Base-by-base conservation (phyloP, 64 coral and sea anemone genomes). In the Porites australiensis region DNA sequence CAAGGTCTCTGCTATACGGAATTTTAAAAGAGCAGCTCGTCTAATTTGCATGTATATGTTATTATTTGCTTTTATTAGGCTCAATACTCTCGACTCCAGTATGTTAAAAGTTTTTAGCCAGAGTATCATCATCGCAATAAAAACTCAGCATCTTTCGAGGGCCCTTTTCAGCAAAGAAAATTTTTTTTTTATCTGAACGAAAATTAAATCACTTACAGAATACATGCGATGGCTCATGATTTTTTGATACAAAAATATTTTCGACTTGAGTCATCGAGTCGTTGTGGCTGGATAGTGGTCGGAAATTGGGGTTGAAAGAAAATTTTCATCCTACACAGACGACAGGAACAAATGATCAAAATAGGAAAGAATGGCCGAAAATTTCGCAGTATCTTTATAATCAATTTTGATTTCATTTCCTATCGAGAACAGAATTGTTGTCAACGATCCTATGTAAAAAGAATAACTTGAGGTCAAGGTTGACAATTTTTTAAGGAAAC, bases 11-110 rank as follows among this genome's bases (percentile, higher is more conserved):
- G 64, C 44, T n/a, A n/a, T 19, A 64, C 50, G 47, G 69, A 63
- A 46, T 63, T 10, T 68, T 13, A 14, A 20, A 84, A 51, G 44
- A 52, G 27, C 6, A 16, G 13, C 16, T n/a, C 18, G 44, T 84
- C 13, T 48, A 54, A 80, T 80, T 60, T 37, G 12, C 77, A 82
- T 82, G 79, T 18, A 67, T 51, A 21, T 84, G 46, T 50, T 68
- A 65, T 84, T 51, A 22, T 84, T 37, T 52, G 18, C 44, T 68
- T 44, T 69, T 69, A 68, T 50, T 51, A 65, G 64, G 21, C 37
- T 8, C 62, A 84, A 67, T 84, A 84, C 45, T 68, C 81, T 84
- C 64, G 45, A 68, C 68, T 50, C 47, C 13, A 68, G 8, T 13
- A 84, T 21, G 61, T 51, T 68, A 84, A 16, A 68, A 51, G 45